Conservation (phyloP, 2,797 vertebrate species). For the Chiloscyllium punctatum region DNA sequence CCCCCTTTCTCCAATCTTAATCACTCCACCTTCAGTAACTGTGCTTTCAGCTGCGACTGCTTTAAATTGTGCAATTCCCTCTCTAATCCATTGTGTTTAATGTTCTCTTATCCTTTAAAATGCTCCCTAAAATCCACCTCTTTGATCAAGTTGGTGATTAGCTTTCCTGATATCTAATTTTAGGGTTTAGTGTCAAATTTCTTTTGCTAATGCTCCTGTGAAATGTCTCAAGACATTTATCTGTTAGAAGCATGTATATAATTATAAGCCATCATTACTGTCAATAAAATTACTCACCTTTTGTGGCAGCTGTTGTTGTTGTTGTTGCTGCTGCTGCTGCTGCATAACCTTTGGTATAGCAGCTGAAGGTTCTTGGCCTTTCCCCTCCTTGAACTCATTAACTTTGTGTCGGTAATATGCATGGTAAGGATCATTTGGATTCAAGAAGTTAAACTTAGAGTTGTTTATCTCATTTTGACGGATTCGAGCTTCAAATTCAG, state of each 20-base stretch:
- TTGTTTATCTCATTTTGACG: slow-evolving; percentile 98
- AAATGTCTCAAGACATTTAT: background rate
- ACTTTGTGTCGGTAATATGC: slow-evolving; percentile 98
- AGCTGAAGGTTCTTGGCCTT: slow-evolving; percentile 89
- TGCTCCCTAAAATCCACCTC: background rate
- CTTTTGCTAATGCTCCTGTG: background rate
- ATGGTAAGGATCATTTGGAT: slow-evolving; percentile 96
- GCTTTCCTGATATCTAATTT: background rate
- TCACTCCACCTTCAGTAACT: background rate
- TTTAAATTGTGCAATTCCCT: background rate
- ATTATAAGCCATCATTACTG: background rate
- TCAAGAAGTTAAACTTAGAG: slow-evolving; percentile 96
- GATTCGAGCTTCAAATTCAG: slow-evolving; percentile 96
- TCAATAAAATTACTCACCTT: slow-evolving; percentile 60
- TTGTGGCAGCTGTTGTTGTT: slow-evolving; percentile 84
- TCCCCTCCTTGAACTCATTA: slow-evolving; percentile 97
- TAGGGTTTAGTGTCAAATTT: background rate
- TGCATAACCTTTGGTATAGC: slow-evolving; percentile 98
- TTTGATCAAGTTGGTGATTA: background rate
- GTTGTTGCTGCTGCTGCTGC: slow-evolving; percentile 74
- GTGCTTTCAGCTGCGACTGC: background rate
- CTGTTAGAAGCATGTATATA: background rate
- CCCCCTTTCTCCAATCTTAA: background rate
- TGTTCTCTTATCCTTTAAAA: background rate
- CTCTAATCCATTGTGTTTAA: background rate